Evolutionary conservation across 1,140 invertebrate genomes (phyloP).

Genomic region (Drosophila sp.): DNA sequence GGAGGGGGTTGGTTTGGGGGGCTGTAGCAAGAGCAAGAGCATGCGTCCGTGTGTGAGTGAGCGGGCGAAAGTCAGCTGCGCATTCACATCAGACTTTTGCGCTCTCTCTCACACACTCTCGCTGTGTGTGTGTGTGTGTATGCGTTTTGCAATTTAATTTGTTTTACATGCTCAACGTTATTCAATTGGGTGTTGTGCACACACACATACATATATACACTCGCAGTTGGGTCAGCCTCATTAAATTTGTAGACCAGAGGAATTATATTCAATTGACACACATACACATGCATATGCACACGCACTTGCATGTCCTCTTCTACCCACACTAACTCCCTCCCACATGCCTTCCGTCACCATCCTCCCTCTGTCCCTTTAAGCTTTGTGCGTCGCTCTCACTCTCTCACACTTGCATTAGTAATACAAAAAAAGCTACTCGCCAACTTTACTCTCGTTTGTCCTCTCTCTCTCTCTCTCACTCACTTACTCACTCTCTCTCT

Average conservation of each 20-base stretch:
- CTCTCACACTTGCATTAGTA: constrained; percentile 57
- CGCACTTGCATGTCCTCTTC: not conserved
- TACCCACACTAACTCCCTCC: not conserved
- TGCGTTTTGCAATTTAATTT: constrained; percentile 52
- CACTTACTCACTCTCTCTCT: not conserved
- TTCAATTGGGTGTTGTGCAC: constrained; percentile 21
- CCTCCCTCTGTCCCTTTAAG: constrained; percentile 28
- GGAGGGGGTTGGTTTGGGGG: not conserved
- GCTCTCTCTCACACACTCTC: not conserved
- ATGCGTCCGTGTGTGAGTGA: constrained; percentile 13
- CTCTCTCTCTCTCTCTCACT: too few relatives aligned
- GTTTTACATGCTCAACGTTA: constrained; percentile 61
- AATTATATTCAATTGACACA: constrained; percentile 61
- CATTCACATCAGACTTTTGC: not conserved
- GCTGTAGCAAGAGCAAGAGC: not conserved
- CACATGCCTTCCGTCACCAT: not conserved
- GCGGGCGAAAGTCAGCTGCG: constrained; percentile 13
- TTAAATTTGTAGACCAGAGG: constrained; percentile 59
- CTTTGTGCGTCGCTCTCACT: constrained; percentile 49
- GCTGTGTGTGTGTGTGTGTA: too few relatives aligned
- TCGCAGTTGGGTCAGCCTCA: constrained; percentile 40
- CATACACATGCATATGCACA: constrained; percentile 15
- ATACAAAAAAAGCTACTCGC: constrained; percentile 23
- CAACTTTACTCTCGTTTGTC: not conserved
- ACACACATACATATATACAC: constrained; percentile 1